Conservation (phyloP, 1,140 invertebrate genomes). For the Drusus annulatus region DNA sequence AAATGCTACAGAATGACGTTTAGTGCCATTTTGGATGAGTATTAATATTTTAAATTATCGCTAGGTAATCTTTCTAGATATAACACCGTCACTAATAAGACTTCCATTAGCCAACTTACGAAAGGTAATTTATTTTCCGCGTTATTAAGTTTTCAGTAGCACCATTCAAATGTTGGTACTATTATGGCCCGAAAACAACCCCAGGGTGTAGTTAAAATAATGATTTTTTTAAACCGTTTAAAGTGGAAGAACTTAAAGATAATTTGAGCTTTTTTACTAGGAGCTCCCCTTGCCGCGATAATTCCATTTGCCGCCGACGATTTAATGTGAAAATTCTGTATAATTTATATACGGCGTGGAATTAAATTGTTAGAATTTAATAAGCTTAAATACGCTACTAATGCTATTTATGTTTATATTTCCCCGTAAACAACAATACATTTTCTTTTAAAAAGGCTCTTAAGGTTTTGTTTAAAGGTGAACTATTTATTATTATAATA, state of each 20-base stretch:
- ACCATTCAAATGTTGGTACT: neutral
- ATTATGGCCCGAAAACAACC: neutral
- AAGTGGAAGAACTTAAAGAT: conserved; percentile 1
- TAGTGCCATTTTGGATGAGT: no score
- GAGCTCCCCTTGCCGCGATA: neutral
- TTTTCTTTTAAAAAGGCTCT: no score
- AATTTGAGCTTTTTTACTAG: neutral
- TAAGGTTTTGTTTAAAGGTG: no score
- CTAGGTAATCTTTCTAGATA: no score
- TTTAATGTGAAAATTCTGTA: conserved; percentile 21
- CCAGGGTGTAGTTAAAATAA: neutral
- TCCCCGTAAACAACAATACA: neutral
- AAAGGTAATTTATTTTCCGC: no score
- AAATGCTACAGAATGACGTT: no score
- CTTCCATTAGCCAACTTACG: no score
- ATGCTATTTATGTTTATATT: neutral
- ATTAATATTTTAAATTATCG: no score
- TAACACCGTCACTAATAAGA: no score
- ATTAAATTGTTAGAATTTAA: conserved; percentile 12
- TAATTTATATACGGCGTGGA: conserved; percentile 2
- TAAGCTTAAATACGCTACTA: neutral
- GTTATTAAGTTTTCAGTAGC: neutral
- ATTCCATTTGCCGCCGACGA: neutral
- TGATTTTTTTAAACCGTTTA: conserved; percentile 23
- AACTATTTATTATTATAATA: no score